A percentile compares a stretch with the other conserved stretches of the same genome.
phyloP scores from a whole-genome alignment of 2,888 invertebrate species.

The Colletes collaris region DNA sequence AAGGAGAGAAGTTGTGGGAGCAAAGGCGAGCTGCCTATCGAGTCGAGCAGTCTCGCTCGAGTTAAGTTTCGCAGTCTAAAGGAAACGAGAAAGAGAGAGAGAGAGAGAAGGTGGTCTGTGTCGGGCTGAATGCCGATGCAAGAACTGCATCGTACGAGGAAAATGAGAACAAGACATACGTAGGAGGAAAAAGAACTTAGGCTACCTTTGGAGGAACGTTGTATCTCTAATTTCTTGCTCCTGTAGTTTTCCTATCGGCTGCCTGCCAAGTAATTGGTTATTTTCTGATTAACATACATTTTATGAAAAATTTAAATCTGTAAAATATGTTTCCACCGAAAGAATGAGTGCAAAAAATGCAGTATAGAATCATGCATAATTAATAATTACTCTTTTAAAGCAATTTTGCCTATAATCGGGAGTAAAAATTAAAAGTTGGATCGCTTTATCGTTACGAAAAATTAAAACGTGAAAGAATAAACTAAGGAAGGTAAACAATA shows the following conservation, averaged over 20 bases:
- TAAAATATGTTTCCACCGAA: too few species aligned
- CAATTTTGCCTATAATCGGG: too few species aligned
- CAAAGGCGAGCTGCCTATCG: conserved; percentile 35
- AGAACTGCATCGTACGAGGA: conserved; percentile 38
- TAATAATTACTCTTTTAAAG: too few species aligned
- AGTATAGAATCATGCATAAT: too few species aligned
- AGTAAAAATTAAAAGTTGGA: too few species aligned
- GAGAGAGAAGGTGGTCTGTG: conserved; percentile 1
- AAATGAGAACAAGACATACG: conserved; percentile 38
- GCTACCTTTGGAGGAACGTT: neutral
- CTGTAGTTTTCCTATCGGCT: neutral
- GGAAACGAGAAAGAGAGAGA: neutral
- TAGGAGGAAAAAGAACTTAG: conserved; percentile 15
- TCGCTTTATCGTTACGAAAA: too few species aligned
- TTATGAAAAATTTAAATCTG: too few species aligned
- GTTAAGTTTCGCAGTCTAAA: conserved; percentile 60
- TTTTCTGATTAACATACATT: too few species aligned
- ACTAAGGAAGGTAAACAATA: too few species aligned
- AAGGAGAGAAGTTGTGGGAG: neutral
- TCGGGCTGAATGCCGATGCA: conserved; percentile 63
- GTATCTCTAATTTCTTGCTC: neutral
- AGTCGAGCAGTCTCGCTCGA: conserved; percentile 60
- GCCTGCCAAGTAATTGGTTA: too few species aligned
- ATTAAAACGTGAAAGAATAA: too few species aligned
- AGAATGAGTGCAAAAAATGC: too few species aligned